Evolutionary conservation across 2,797 vertebrate genomes (phyloP).

Genomic region (Paratrypauchen microcephalus): DNA sequence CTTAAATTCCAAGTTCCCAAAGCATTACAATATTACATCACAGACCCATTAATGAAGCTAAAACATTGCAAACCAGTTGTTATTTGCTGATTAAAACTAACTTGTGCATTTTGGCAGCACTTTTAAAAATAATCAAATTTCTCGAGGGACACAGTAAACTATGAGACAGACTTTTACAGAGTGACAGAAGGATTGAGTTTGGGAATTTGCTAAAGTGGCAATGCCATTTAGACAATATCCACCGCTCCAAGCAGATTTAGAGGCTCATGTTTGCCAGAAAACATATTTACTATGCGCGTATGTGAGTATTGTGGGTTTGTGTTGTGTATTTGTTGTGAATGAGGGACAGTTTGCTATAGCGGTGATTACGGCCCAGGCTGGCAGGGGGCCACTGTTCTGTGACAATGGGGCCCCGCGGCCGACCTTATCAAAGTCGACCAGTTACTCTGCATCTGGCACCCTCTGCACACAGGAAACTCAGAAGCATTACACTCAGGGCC

Average conservation of each 20-base stretch:
- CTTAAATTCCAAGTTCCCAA: conserved; percentile 7
- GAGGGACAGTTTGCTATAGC: conserved; percentile 41
- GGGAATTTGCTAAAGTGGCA: conserved; percentile 62
- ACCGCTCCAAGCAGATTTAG: conserved; percentile 66
- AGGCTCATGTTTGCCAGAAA: conserved; percentile 58
- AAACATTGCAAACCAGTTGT: conserved; percentile 33
- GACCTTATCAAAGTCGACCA: conserved; percentile 74
- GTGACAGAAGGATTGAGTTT: conserved; percentile 47
- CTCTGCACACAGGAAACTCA: conserved; percentile 30
- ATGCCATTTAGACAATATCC: conserved; percentile 65
- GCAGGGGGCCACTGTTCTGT: conserved; percentile 55
- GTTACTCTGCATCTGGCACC: conserved; percentile 63
- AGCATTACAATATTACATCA: conserved; percentile 6
- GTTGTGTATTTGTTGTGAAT: conserved; percentile 38
- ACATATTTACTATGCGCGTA: conserved; percentile 58
- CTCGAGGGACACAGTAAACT: conserved; percentile 45
- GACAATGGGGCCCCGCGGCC: conserved; percentile 63
- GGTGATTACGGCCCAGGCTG: conserved; percentile 58
- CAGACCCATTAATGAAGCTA: not conserved
- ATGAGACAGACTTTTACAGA: conserved; percentile 58
- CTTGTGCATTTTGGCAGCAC: conserved; percentile 55
- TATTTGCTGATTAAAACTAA: conserved; percentile 44
- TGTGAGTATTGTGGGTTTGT: conserved; percentile 49
- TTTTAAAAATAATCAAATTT: conserved; percentile 37
- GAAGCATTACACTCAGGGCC: conserved; percentile 28